Percentiles rank a stretch among this genome's conserved stretches.
Conservation (phyloP, 1,140 invertebrate genomes). For the Protaetia brevitarsis region DNA sequence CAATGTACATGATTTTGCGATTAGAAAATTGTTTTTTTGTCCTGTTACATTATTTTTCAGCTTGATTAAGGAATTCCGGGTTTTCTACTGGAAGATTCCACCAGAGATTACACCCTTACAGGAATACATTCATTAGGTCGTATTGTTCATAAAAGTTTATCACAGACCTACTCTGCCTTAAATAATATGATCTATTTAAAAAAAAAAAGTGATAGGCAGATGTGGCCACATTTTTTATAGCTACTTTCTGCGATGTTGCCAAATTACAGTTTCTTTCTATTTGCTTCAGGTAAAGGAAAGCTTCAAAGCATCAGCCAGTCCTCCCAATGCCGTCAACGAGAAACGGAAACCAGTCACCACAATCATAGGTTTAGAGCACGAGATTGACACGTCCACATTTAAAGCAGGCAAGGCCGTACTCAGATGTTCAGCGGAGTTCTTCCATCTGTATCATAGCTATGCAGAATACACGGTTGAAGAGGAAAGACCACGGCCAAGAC, state of each 20-base stretch:
- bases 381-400: conserved; percentile 38
- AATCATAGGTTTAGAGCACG: conserved; percentile 35
- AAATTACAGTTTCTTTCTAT: background rate
- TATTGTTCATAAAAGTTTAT: too few species aligned
- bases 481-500: conserved; percentile 39
- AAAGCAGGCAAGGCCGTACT: conserved; percentile 38
- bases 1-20: too few species aligned
- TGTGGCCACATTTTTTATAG: too few species aligned
- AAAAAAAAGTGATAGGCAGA: too few species aligned
- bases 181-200: too few species aligned
- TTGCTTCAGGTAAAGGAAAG: conserved; percentile 39
- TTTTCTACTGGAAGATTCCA: too few species aligned
- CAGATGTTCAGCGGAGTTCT: conserved; percentile 37
- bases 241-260: background rate
- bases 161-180: too few species aligned
- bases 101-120: too few species aligned
- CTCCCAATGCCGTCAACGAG: conserved; percentile 20
- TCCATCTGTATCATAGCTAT: conserved; percentile 38
- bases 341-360: conserved; percentile 34
- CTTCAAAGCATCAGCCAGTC: conserved; percentile 22
- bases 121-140: too few species aligned
- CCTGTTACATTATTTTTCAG: too few species aligned
- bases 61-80: too few species aligned
- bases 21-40: too few species aligned
- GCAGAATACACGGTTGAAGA: conserved; percentile 39